Conservation (phyloP, 2,888 invertebrate genomes). For the Elegia similella region DNA sequence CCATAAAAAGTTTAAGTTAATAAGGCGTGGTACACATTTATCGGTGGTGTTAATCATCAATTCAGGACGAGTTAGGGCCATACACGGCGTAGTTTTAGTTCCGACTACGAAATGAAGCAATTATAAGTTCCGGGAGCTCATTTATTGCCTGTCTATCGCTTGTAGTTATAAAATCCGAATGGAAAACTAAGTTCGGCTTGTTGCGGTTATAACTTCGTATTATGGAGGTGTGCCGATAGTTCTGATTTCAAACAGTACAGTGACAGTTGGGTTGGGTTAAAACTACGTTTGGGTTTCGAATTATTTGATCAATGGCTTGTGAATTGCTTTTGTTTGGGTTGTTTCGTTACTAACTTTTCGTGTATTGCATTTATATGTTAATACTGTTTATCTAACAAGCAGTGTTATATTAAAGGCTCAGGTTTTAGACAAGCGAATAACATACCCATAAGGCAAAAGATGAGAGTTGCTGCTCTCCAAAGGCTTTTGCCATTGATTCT, state of each 20-base stretch:
- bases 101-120: constrained; percentile 75
- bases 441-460: too few species aligned
- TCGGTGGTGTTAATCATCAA: constrained; percentile 7
- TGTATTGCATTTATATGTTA: constrained; percentile 2
- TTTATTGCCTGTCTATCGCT: constrained; percentile 78
- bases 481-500: too few species aligned
- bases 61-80: constrained; percentile 12
- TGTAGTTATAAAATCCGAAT: constrained; percentile 68
- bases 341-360: constrained; percentile 7
- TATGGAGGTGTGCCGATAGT: constrained; percentile 36
- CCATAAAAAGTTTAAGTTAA: constrained; percentile 4
- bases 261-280: constrained; percentile 18
- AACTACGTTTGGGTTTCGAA: constrained; percentile 16
- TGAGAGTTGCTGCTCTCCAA: too few species aligned
- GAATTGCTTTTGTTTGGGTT: constrained; percentile 17
- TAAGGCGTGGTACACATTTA: not conserved
- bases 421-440: too few species aligned
- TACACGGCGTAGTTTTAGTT: constrained; percentile 46
- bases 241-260: constrained; percentile 39
- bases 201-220: constrained; percentile 53
- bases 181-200: constrained; percentile 63
- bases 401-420: too few species aligned
- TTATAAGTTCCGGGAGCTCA: constrained; percentile 76
- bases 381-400: not conserved
- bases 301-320: constrained; percentile 14